Conservation (phyloP, 1,140 invertebrate species). For the Leguminivora glycinivorella region DNA sequence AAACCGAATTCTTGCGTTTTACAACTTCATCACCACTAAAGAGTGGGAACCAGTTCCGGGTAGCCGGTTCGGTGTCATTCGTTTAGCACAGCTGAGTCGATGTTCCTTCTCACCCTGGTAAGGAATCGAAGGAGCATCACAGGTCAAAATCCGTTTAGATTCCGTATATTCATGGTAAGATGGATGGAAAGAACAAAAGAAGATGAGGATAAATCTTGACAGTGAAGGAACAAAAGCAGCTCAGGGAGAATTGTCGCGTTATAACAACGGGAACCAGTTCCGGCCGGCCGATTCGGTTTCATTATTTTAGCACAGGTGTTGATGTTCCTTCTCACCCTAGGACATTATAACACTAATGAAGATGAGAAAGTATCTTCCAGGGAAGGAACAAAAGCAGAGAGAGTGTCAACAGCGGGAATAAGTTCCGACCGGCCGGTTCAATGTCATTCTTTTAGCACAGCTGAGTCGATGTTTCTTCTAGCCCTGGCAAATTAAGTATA, state of each 20-base stretch:
- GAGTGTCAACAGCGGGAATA: constrained; percentile 44
- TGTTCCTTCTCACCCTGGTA: too few relatives aligned
- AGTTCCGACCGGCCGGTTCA: constrained; percentile 35
- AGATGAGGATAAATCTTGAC: too few relatives aligned
- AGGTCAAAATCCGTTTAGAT: too few relatives aligned
- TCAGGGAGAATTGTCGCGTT: constrained; percentile 40
- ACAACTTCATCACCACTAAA: constrained; percentile 51
- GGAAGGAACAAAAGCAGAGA: constrained; percentile 41
- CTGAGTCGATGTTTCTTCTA: not conserved
- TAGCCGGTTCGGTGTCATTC: constrained; percentile 24
- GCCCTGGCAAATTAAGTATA: too few relatives aligned
- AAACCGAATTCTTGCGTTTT: constrained; percentile 41
- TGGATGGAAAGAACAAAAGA: too few relatives aligned
- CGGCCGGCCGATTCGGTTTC: constrained; percentile 23
- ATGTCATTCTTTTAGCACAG: not conserved
- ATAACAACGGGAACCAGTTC: constrained; percentile 45
- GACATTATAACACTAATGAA: too few relatives aligned
- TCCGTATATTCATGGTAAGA: too few relatives aligned
- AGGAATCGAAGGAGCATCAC: too few relatives aligned
- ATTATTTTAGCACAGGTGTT: not conserved
- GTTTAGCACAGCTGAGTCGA: not conserved
- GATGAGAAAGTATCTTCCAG: too few relatives aligned
- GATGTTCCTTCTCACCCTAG: too few relatives aligned
- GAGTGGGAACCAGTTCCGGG: constrained; percentile 40
- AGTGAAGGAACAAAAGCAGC: constrained; percentile 44